phyloP scores from a whole-genome alignment of 2,113 vertebrate species.

The Callospermophilus lateralis region DNA sequence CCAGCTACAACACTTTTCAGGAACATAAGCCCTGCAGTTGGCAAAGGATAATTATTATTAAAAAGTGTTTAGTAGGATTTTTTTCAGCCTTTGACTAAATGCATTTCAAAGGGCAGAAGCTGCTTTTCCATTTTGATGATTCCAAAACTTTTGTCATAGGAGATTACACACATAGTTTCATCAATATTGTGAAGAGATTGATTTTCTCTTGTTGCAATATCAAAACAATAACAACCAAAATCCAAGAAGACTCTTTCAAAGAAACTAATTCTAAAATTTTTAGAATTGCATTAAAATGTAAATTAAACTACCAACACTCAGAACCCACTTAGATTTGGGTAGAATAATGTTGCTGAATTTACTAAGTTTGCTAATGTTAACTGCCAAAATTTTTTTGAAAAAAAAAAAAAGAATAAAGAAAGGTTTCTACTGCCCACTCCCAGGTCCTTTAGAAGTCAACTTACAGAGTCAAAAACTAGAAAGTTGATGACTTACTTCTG shows the following conservation, averaged over 20 bases:
- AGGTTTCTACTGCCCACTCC: background rate
- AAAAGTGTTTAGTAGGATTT: constrained; percentile 37
- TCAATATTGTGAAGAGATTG: background rate
- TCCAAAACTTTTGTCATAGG: background rate
- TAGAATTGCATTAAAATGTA: background rate
- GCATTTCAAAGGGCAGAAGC: background rate
- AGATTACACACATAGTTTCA: background rate
- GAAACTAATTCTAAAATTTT: constrained; percentile 9
- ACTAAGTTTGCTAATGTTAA: constrained; percentile 43
- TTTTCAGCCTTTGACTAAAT: background rate
- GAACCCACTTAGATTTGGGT: constrained; percentile 25
- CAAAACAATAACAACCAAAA: background rate
- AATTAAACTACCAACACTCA: background rate
- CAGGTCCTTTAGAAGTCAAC: background rate
- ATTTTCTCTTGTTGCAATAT: constrained; percentile 21
- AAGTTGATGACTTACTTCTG: background rate
- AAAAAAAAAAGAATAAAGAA: background rate
- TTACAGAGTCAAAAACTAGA: background rate
- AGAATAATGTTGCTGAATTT: constrained; percentile 40
- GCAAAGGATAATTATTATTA: background rate
- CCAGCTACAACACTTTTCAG: background rate
- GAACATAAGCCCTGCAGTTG: background rate
- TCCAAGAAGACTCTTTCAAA: background rate
- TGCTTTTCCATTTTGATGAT: background rate
- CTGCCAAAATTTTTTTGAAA: background rate